Base-by-base conservation (phyloP, 2,888 invertebrate genomes). In the Conomelus anceps region DNA sequence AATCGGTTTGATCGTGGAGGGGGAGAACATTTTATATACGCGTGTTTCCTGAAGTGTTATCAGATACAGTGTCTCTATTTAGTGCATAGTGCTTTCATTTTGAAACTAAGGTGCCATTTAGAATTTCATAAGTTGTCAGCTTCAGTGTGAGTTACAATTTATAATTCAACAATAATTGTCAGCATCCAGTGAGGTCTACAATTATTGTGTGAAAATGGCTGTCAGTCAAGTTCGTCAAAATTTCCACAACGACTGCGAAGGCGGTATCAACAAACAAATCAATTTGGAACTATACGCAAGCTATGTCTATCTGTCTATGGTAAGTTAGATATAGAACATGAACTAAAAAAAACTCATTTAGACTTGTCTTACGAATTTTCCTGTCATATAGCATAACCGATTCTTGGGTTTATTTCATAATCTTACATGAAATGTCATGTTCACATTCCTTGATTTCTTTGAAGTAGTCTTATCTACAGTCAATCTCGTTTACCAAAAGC, bases 231-330 rank as follows among this genome's bases (percentile, higher is more conserved):
- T 95, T 90, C 94, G 96, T 90, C 96, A 96, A 93, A 96, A 96
- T 93, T 96, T 95, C 92, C 94, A 95, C 91, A 93, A 93, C 89
- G 95, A 95, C 90, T 95, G 95, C 92, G 96, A 96, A 93, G 94
- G 94, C 86, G 95, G 94, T 41, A 94, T 96, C 84, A 96, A 96
- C 93, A 94, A 94, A 90, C 96, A 97, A 94, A 96, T 96, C 91
- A 96, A 96, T 93, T 93, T 96, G 94, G 97, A 97, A 93, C 93
- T 97, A 20, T 95, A 95, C 91, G 96, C 96, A 9, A 95, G 95
- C 92, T 96, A 97, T 92, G 95, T 95, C 89, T 97, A 97, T 93
- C 93, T 96, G 92, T 95, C 96, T 41, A 96, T 97, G 97, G 96
- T 96, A 94, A 94, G 94, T 93, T 63, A 20, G 0, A 22, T 86